Base-by-base conservation (phyloP, 2,888 invertebrate species). In the Scaptomyza flava region DNA sequence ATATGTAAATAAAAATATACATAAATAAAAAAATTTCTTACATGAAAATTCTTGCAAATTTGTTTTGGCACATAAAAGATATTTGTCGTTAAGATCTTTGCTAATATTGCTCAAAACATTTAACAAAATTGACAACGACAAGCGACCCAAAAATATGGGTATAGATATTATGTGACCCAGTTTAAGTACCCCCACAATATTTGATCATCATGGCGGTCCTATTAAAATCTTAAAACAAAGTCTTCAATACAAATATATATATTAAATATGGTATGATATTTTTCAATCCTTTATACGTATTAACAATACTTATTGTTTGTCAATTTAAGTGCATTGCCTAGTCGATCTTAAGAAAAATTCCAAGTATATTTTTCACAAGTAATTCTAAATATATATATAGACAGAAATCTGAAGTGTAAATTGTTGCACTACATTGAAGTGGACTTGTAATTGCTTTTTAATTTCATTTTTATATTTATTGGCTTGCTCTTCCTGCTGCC, bases 81-180 rank as follows among this genome's bases (percentile, higher is more conserved):
- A 64, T 78, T 76, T 69, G 78, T 69, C 65, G 68, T 48, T 66
- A 80, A 41, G 66, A 74, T 76, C 57, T 64, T 68, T 57, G 80
- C 70, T 67, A 71, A 86, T 77, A 72, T 82, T 69, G 67, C 86
- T 80, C 79, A 84, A 82, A 81, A 80, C 77, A 80, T 86, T 86
- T 77, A 83, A 77, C 81, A 80, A 83, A 81, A 81, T 81, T 83
- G 81, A 86, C 83, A 80, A 67, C 87, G 83, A 81, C 81, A 81
- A 50, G 68, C 78, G 68, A 65, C 59, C 43, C 65, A 58, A 60
- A 66, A 33, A 7, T 12, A 54, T 14, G 23, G 12, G 11, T 31
- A 20, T 14, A 23, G 20, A 34, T 36, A 43, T 41, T 53, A 46
- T 42, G 47, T 48, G 78, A 70, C 80, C 80, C 66, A 81, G 47